Evolutionary conservation across 2,113 vertebrate genomes (phyloP).

Genomic region (Lonchura striata): DNA sequence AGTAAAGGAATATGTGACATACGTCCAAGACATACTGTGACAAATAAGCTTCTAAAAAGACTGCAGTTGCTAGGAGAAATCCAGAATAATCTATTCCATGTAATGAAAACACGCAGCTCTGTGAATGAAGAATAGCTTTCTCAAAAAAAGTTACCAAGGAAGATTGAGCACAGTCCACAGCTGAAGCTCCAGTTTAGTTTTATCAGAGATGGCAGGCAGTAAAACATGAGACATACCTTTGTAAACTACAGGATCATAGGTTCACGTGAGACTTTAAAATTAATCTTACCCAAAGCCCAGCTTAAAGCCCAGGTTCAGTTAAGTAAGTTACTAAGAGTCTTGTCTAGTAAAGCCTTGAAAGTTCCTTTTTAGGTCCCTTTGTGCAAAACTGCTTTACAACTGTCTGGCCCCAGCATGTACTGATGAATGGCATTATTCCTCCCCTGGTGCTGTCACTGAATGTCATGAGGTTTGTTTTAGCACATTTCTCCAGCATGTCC

Average conservation of each 20-base stretch:
- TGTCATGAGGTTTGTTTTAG: not conserved
- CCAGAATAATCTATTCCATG: not conserved
- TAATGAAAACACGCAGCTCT: not conserved
- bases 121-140: not conserved
- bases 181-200: not conserved
- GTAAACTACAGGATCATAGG: not conserved
- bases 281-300: not conserved
- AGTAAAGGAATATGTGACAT: not conserved
- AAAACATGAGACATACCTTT: not conserved
- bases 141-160: not conserved
- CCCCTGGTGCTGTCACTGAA: rapidly evolving
- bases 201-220: not conserved
- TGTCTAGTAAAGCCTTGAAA: not conserved
- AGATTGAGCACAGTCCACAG: not conserved
- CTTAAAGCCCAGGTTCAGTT: not conserved
- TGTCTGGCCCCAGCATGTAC: rapidly evolving
- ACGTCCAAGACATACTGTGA: not conserved
- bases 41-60: not conserved
- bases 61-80: not conserved
- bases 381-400: not conserved
- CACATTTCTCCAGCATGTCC: not conserved
- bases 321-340: not conserved
- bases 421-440: not conserved
- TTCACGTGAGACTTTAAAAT: not conserved
- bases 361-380: not conserved